These are phyloP conservation scores for Nomada ferruginata DNA, from an alignment of 2,888 invertebrate species.

Conservation along the genomic window DNA sequence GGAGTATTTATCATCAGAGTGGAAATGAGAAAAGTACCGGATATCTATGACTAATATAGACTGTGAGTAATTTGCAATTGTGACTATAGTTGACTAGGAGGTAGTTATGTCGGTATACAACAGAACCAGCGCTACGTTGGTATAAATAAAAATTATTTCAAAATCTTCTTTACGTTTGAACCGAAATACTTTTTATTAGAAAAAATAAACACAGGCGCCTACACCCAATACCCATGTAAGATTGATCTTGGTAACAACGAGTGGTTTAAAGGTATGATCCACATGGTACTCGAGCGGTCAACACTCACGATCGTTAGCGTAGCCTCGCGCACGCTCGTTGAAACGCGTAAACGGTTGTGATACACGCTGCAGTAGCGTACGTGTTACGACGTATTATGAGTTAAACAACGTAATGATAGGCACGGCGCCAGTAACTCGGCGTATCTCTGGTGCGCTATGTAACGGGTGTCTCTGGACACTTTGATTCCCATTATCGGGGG, in stretches of 20 bases:
- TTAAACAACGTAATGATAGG: constrained; percentile 80
- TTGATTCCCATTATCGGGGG: background rate
- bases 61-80: too few relatives aligned
- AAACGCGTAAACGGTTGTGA: constrained; percentile 70
- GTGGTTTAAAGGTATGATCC: constrained; percentile 19
- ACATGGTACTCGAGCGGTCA: constrained; percentile 26
- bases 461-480: constrained; percentile 62
- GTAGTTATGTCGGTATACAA: too few relatives aligned
- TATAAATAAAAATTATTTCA: background rate
- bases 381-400: constrained; percentile 76
- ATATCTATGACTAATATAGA: too few relatives aligned
- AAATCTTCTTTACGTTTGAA: background rate
- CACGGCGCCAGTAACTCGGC: constrained; percentile 77
- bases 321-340: constrained; percentile 44
- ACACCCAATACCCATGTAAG: constrained; percentile 7
- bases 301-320: constrained; percentile 28
- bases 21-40: too few relatives aligned
- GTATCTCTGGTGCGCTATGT: constrained; percentile 64
- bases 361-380: constrained; percentile 65
- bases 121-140: background rate
- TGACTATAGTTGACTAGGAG: too few relatives aligned
- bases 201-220: constrained; percentile 2
- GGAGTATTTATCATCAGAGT: too few relatives aligned
- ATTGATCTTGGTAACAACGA: constrained; percentile 21
- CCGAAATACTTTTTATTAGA: too few relatives aligned